A percentile compares a stretch with the other conserved stretches of the same genome.
Evolutionary conservation across 1,140 invertebrate genomes (phyloP).

Genomic region (Dendroctonus ponderosae): DNA sequence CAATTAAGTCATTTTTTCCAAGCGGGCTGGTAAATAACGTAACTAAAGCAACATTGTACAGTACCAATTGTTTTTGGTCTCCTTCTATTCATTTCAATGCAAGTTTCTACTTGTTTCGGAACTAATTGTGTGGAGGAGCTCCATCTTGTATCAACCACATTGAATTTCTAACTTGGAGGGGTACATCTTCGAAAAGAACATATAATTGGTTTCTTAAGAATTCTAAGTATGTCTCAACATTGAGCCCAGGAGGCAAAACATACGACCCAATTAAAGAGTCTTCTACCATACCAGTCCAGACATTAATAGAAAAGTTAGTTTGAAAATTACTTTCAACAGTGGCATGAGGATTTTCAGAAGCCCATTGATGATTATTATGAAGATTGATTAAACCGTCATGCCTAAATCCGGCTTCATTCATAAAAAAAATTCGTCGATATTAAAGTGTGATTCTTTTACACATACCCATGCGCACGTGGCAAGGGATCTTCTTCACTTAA

Average conservation of each 20-base stretch:
- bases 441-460: too few species aligned
- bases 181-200: constrained; percentile 38
- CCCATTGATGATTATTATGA: constrained; percentile 49
- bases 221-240: constrained; percentile 41
- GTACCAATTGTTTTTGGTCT: too few species aligned
- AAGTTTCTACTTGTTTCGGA: too few species aligned
- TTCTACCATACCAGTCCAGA: constrained; percentile 44
- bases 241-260: constrained; percentile 43
- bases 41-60: too few species aligned
- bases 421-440: constrained; percentile 48
- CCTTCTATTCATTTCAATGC: too few species aligned
- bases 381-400: constrained; percentile 45
- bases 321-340: constrained; percentile 43
- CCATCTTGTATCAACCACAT: constrained; percentile 47
- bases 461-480: too few species aligned
- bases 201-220: constrained; percentile 41
- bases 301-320: constrained; percentile 42
- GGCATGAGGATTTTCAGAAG: constrained; percentile 47
- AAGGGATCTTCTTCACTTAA: too few species aligned
- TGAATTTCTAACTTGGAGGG: constrained; percentile 31
- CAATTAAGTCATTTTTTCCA: too few species aligned
- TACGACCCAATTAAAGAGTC: constrained; percentile 46
- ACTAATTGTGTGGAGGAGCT: constrained; percentile 42
- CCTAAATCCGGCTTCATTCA: constrained; percentile 47
- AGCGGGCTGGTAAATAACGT: too few species aligned